Evolutionary conservation across 2,797 vertebrate species (phyloP), one percentile per base, ranked within the genome.

Genomic region (Chelidonichthys spinosus): DNA sequence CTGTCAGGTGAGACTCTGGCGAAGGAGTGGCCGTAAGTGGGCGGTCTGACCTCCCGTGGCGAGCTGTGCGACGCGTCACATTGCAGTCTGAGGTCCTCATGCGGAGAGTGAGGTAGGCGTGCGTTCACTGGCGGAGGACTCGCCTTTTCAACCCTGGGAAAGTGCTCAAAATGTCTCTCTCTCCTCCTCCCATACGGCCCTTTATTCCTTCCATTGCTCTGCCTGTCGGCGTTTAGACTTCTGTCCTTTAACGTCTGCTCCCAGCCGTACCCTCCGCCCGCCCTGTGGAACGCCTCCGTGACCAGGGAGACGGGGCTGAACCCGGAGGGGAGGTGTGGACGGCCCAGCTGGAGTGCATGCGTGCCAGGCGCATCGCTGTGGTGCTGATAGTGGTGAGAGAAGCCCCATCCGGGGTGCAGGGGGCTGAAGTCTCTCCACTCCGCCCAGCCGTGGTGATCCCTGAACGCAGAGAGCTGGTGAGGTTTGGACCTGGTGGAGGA

Each of bases 381-480:
- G 33, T 76, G 70, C 44, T 89, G 82, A 67, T 87, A 81, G 13
- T 78, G 46, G 25, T 79, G 74, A 14, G 81, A 52, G 42, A 83
- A 71, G 49, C 89, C 85, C 91, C 86, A 91, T 18, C 69, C 79
- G 0, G 84, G 59, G 40, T 85, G 77, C 14, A 82, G 46, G 33
- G 82, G 52, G 54, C 39, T 74, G 43, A 84, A 76, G 2, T 90
- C 90, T 72, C 82, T 81, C 88, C 86, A 91, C 53, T 89, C 81
- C 1, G 85, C 67, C 89, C 83, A 91, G 54, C 75, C 80, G 6
- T 72, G 78, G 25, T 90, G 83, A 63, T 92, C 80, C 74, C 85
- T 85, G 64, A 90, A 88, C 2, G 83, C 84, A 25, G 92, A 84
- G 5, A 84, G 67, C 47, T 83, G 32, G 3, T 82, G 83, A 40